Conservation (phyloP, 2,888 invertebrate species). For the Chaetogeoica ovagalla region DNA sequence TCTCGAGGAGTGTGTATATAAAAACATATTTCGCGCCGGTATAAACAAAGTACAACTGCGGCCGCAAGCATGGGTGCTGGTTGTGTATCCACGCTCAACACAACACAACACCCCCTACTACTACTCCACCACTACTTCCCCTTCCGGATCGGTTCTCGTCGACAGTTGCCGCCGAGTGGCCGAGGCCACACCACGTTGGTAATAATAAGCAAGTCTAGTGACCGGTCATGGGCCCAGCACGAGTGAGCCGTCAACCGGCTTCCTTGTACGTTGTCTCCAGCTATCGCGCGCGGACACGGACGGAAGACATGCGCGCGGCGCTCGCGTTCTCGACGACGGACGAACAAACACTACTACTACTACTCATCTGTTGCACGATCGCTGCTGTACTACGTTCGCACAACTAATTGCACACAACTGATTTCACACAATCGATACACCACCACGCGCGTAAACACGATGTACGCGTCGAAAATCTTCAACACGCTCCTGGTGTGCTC, state of each 20-base stretch:
- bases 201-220: slow-evolving; percentile 31
- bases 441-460: neutral
- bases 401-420: too few relatives aligned
- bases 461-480: neutral
- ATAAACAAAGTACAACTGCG: too few relatives aligned
- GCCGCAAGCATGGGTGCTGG: too few relatives aligned
- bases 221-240: slow-evolving; percentile 50
- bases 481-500: neutral
- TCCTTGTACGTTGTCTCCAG: slow-evolving; percentile 38
- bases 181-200: slow-evolving; percentile 44
- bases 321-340: neutral
- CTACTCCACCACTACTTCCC: slow-evolving; percentile 46
- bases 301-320: slow-evolving; percentile 1
- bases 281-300: neutral
- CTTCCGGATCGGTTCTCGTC: slow-evolving; percentile 39
- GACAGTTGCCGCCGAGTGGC: slow-evolving; percentile 20
- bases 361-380: too few relatives aligned
- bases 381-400: too few relatives aligned
- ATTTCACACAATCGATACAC: too few relatives aligned
- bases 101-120: neutral
- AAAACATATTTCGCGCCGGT: too few relatives aligned
- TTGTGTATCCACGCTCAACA: too few relatives aligned
- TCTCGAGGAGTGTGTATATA: too few relatives aligned
- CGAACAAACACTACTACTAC: too few relatives aligned
- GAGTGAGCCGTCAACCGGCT: slow-evolving; percentile 53